phyloP scores from a whole-genome alignment of 2,888 invertebrate genomes.

The Nymphalis urticae region DNA sequence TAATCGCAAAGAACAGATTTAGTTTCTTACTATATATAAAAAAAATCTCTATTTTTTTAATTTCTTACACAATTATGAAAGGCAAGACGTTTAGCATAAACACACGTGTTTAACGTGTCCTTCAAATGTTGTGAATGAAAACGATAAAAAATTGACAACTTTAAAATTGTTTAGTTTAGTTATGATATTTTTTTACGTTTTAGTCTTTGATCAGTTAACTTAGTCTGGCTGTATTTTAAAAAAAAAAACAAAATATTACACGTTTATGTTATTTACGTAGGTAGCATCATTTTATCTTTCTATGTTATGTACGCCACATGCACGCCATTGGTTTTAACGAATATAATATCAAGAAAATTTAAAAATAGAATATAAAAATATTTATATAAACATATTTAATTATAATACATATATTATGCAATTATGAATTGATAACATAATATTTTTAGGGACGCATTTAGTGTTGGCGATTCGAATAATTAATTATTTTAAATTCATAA shows the following conservation, averaged over 20 bases:
- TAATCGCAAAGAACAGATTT: not conserved
- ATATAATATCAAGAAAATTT: too few relatives aligned
- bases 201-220: not conserved
- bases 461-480: too few relatives aligned
- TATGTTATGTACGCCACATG: too few relatives aligned
- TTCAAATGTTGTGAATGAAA: slow-evolving; percentile 13
- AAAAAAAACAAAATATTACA: not conserved
- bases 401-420: too few relatives aligned
- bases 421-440: too few relatives aligned
- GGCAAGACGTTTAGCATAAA: not conserved
- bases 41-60: not conserved
- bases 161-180: not conserved
- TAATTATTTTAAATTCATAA: not conserved
- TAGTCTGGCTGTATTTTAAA: not conserved
- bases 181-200: not conserved
- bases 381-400: too few relatives aligned
- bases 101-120: slow-evolving; percentile 21
- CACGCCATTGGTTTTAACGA: too few relatives aligned
- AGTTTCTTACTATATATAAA: not conserved
- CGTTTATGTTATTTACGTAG: too few relatives aligned
- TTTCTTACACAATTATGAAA: too few relatives aligned
- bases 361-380: too few relatives aligned
- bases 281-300: too few relatives aligned
- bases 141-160: not conserved
- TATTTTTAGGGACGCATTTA: too few relatives aligned